Evolutionary conservation across 2,888 invertebrate species (phyloP).

Genomic region (Trichopoda pennipes): DNA sequence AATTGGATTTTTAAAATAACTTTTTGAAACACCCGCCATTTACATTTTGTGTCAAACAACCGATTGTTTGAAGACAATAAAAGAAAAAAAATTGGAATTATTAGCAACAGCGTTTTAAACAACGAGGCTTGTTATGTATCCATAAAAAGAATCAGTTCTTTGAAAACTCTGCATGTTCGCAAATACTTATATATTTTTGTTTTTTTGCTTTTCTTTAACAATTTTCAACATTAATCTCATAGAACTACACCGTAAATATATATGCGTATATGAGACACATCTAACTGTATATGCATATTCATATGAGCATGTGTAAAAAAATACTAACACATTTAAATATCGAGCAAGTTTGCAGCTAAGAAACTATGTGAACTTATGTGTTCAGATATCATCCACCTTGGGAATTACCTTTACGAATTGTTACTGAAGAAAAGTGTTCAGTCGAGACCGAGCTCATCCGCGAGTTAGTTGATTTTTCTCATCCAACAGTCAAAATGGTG

Average conservation of each 20-base stretch:
- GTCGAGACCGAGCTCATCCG: conserved; percentile 82
- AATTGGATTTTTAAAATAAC: no score
- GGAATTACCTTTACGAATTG: conserved; percentile 80
- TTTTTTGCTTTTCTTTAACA: conserved; percentile 10
- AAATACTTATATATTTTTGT: not conserved
- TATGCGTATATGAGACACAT: conserved; percentile 37
- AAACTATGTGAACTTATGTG: conserved; percentile 60
- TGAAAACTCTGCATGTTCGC: conserved; percentile 29
- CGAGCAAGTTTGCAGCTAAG: conserved; percentile 34
- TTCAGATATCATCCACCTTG: conserved; percentile 75
- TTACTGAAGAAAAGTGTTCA: conserved; percentile 80
- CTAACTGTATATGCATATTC: conserved; percentile 36
- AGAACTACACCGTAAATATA: conserved; percentile 26
- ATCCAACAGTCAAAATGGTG: conserved; percentile 86
- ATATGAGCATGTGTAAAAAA: conserved; percentile 8
- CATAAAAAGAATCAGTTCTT: no score
- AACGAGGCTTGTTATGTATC: no score
- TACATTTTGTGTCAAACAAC: no score
- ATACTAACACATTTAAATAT: conserved; percentile 21
- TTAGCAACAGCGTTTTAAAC: no score
- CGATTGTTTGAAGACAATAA: no score
- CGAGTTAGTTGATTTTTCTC: conserved; percentile 82
- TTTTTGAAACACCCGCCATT: no score
- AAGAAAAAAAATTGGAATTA: no score
- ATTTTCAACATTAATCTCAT: conserved; percentile 27